Evolutionary conservation across 2,113 vertebrate genomes (phyloP), one percentile per base, ranked within the genome.

Genomic region (Myiopsitta monachus): DNA sequence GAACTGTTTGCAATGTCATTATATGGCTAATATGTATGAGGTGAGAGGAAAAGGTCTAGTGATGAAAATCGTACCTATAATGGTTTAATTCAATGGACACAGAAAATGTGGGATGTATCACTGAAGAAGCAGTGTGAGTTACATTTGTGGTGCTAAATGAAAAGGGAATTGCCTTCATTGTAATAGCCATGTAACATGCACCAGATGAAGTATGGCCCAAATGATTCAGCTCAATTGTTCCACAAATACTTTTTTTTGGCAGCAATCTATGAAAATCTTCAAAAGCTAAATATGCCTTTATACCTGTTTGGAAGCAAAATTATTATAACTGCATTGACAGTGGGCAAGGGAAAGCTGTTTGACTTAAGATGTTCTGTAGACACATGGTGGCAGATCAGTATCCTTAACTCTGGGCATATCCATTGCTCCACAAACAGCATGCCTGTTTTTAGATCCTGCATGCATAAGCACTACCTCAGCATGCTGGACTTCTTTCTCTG

Each of bases 181-280:
- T 86, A 86, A 83, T 59, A 74, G 21, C 46, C 54, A n/a, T 26
- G 33, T 41, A 86, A 47, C 10, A 39, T 33, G 47, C 10, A 57
- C 6, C 28, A 23, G 38, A 64, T 51, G 43, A 81, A 36, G 70
- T 64, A 70, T 47, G 23, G 14, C 8, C 27, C 64, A 87, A 89
- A 67, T 43, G 23, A 85, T 69, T 85, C 78, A 69, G 15, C 38
- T 80, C 75, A 76, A 21, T 80, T 92, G 52, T 92, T 95, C 75
- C 17, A 47, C 28, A 87, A 67, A 87, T 80, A 3, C 4, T 14
- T 39, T 44, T 41, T 64, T 63, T 80, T 64, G 27, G 10, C 70
- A 90, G 18, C 26, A n/a, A 69, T 52, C 15, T 70, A 2, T 52
- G 33, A 73, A 95, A 87, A 74, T 62, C 31, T 82, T 87, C 16